Percentiles rank a stretch among this genome's conserved stretches.
Evolutionary conservation across 2,888 invertebrate species (phyloP).

Genomic region (Orchesellides sinensis): DNA sequence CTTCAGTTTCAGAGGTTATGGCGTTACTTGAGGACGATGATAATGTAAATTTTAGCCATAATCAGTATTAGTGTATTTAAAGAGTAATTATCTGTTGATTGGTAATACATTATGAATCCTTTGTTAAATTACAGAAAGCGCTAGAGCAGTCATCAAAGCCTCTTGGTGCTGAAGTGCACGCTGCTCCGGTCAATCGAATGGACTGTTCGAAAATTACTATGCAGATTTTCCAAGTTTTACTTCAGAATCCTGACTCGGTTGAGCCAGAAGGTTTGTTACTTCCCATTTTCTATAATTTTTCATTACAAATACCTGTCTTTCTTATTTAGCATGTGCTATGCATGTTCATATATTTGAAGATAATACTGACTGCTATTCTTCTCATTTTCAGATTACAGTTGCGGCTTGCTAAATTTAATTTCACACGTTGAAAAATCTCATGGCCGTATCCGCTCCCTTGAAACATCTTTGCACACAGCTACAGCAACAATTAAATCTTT

Average conservation of each 20-base stretch:
- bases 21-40: conserved; percentile 42
- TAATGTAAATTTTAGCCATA: conserved; percentile 9
- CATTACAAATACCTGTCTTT: no score
- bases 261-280: conserved; percentile 62
- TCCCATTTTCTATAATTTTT: no score
- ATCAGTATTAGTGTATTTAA: background rate
- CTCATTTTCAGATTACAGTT: conserved; percentile 45
- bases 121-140: conserved; percentile 3
- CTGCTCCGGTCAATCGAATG: no score
- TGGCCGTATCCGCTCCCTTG: conserved; percentile 34
- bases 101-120: background rate
- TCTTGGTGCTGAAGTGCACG: conserved; percentile 1
- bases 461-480: conserved; percentile 33
- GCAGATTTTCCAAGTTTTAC: conserved; percentile 54
- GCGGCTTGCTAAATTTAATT: conserved; percentile 43
- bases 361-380: background rate
- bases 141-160: conserved; percentile 18
- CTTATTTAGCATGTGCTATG: background rate
- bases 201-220: conserved; percentile 54
- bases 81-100: background rate
- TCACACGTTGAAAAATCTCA: conserved; percentile 45
- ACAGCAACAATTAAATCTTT: conserved; percentile 32
- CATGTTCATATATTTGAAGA: no score
- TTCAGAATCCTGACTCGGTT: conserved; percentile 50
- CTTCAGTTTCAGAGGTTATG: conserved; percentile 18